Percentiles rank a stretch among this genome's conserved stretches.
Evolutionary conservation across 1,140 invertebrate genomes (phyloP).

Genomic region (Macrotrachela quadricornifera): DNA sequence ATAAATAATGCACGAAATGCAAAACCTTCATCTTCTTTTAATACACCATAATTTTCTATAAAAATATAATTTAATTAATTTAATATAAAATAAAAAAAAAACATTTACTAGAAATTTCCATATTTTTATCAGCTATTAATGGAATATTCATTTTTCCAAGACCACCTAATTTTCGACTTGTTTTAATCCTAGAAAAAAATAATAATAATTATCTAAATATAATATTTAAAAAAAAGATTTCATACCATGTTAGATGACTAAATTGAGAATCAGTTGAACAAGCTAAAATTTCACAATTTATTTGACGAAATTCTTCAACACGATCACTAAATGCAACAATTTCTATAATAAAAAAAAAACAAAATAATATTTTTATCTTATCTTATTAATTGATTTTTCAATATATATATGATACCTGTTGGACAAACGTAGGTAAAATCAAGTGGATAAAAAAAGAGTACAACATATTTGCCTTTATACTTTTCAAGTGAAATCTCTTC

Average conservation of each 20-base stretch:
- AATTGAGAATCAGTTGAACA: conserved; percentile 75
- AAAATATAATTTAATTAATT: background rate
- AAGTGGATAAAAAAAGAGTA: conserved; percentile 86
- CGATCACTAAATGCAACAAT: conserved; percentile 77
- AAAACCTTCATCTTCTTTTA: conserved; percentile 73
- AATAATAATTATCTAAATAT: background rate
- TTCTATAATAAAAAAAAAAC: conserved; percentile 60
- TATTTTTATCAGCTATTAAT: conserved; percentile 72
- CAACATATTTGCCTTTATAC: conserved; percentile 81
- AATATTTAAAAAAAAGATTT: background rate
- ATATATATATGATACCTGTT: conserved; percentile 32
- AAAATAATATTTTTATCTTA: too few relatives aligned
- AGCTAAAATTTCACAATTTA: conserved; percentile 59
- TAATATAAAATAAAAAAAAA: too few relatives aligned
- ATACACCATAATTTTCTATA: conserved; percentile 12
- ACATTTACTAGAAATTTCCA: conserved; percentile 55
- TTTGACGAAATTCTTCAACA: conserved; percentile 57
- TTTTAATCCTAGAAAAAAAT: conserved; percentile 46
- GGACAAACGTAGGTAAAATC: conserved; percentile 92
- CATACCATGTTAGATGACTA: conserved; percentile 62
- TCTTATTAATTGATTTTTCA: too few relatives aligned
- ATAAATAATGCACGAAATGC: conserved; percentile 89
- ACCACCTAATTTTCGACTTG: conserved; percentile 78
- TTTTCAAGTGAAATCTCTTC: conserved; percentile 64
- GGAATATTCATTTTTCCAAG: conserved; percentile 88